Evolutionary conservation across 2,888 invertebrate species (phyloP).

Genomic region (Amorpha juglandis): DNA sequence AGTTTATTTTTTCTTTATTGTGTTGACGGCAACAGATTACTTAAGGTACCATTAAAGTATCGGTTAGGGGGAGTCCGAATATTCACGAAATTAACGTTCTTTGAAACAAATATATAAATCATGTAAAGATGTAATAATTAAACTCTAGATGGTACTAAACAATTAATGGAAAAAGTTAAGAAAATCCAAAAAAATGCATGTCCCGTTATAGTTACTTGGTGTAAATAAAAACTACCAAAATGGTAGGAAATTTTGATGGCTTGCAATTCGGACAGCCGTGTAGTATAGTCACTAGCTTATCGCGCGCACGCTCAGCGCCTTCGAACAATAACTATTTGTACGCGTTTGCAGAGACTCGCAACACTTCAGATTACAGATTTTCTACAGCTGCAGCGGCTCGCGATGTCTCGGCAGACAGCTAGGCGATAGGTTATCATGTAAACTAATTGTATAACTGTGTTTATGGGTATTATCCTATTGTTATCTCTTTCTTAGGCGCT

Average conservation of each 20-base stretch:
- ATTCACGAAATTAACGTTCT: neutral
- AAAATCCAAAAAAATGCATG: slow-evolving; percentile 23
- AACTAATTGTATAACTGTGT: slow-evolving; percentile 60
- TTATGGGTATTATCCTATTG: slow-evolving; percentile 80
- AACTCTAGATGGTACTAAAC: slow-evolving; percentile 19
- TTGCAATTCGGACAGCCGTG: slow-evolving; percentile 35
- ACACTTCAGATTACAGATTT: neutral
- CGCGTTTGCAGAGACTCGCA: neutral
- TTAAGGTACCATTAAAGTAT: neutral
- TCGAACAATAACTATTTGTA: slow-evolving; percentile 69
- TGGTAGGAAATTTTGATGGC: slow-evolving; percentile 55
- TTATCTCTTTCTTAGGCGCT: slow-evolving; percentile 84
- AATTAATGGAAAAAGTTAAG: slow-evolving; percentile 21
- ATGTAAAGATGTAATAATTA: slow-evolving; percentile 21
- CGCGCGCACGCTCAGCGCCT: slow-evolving; percentile 55
- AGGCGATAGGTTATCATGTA: slow-evolving; percentile 34
- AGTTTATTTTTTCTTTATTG: neutral
- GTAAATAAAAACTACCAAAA: slow-evolving; percentile 54
- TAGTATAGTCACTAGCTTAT: slow-evolving; percentile 41
- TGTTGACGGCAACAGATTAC: neutral
- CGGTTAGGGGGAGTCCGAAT: neutral
- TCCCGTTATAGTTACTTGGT: slow-evolving; percentile 39
- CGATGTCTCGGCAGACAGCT: neutral
- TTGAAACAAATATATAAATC: neutral
- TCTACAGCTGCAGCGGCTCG: neutral